Evolutionary conservation across 64 coral and sea anemone genomes (phyloP).

Genomic region (Actinia tenebrosa): DNA sequence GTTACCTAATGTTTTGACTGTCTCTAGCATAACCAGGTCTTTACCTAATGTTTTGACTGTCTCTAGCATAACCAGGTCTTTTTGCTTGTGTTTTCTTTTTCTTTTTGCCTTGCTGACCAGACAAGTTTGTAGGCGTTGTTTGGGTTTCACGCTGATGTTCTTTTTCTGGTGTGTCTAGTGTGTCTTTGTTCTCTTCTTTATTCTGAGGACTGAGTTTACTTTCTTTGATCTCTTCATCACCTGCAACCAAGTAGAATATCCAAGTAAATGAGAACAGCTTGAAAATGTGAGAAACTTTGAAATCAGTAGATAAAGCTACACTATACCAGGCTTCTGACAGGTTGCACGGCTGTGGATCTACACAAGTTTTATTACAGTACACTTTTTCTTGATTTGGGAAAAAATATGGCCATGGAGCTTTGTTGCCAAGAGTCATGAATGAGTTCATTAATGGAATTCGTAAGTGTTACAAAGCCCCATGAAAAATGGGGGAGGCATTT

Average conservation of each 20-base stretch:
- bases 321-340: no score
- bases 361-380: no score
- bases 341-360: no score
- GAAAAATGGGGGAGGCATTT: no score
- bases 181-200: not conserved
- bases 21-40: slow-evolving; percentile 31
- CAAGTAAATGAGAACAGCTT: not conserved
- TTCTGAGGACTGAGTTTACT: not conserved
- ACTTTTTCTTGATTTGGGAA: no score
- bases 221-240: not conserved
- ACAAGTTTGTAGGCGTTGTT: not conserved
- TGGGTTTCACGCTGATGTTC: not conserved
- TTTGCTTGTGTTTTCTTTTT: slow-evolving; percentile 27
- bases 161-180: not conserved
- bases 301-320: not conserved
- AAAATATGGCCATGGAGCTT: no score
- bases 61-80: slow-evolving; percentile 28
- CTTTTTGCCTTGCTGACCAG: slow-evolving; percentile 6
- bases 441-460: no score
- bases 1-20: not conserved
- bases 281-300: not conserved
- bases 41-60: not conserved
- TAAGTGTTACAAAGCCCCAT: no score
- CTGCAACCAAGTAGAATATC: not conserved
- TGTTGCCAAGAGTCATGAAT: no score